phyloP scores from a whole-genome alignment of 2,888 invertebrate genomes.

The Protula sp. region DNA sequence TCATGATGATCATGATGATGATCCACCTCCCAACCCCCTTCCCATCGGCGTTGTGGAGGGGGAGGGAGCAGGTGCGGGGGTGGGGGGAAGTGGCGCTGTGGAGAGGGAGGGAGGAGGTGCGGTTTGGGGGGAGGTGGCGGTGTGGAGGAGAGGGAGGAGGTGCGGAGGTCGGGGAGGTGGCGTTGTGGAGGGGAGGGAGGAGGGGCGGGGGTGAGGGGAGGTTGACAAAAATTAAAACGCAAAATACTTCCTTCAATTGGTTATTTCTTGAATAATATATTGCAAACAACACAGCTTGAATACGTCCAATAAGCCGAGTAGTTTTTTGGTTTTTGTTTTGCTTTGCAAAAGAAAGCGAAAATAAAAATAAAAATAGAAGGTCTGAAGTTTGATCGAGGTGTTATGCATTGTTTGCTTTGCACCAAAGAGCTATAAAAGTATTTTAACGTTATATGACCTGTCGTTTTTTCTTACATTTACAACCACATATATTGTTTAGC shows the following conservation, averaged over 20 bases:
- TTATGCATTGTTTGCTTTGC: background rate
- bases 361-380: slow-evolving; percentile 9
- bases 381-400: slow-evolving; percentile 10
- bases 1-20: slow-evolving; percentile 3
- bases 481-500: too few relatives aligned
- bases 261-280: too few relatives aligned
- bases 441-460: too few relatives aligned
- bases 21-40: background rate
- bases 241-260: too few relatives aligned
- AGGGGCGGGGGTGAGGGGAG: too few relatives aligned
- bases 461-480: too few relatives aligned
- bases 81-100: slow-evolving; percentile 4
- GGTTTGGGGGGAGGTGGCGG: slow-evolving; percentile 4
- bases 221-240: too few relatives aligned
- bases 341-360: too few relatives aligned
- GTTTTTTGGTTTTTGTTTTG: background rate
- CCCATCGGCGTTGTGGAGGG: slow-evolving; percentile 3
- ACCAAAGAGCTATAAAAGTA: too few relatives aligned
- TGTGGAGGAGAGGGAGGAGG: slow-evolving; percentile 1
- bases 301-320: too few relatives aligned
- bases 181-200: background rate
- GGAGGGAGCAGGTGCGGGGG: slow-evolving; percentile 1
- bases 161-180: background rate
- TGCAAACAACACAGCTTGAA: too few relatives aligned
- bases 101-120: background rate